Percentiles rank a stretch among this genome's conserved stretches.
phyloP scores from a whole-genome alignment of 2,888 invertebrate species.

The Frankliniella fusca region DNA sequence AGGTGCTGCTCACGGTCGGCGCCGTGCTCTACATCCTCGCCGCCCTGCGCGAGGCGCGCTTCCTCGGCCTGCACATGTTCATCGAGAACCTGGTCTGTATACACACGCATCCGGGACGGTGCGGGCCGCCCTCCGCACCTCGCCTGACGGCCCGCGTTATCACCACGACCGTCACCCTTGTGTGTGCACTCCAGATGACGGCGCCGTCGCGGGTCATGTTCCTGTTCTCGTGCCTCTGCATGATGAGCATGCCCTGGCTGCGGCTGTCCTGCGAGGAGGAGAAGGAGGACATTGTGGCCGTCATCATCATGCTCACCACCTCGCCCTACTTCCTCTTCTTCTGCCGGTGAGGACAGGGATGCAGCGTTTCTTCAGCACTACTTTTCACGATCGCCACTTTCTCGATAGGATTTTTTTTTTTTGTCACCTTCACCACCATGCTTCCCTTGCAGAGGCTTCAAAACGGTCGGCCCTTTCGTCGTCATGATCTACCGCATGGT shows the following conservation, averaged over 20 bases:
- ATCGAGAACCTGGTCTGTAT: constrained; percentile 81
- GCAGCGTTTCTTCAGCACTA: no score
- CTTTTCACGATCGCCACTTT: no score
- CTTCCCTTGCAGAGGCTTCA: constrained; percentile 73
- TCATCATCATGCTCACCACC: constrained; percentile 91
- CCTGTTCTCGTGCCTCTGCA: constrained; percentile 83
- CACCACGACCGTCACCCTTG: no score
- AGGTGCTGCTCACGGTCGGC: constrained; percentile 74
- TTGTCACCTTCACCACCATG: background rate
- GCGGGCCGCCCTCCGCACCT: constrained; percentile 34
- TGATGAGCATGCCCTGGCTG: constrained; percentile 79
- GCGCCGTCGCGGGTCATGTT: constrained; percentile 92
- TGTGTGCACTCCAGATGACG: constrained; percentile 61
- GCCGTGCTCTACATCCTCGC: constrained; percentile 79
- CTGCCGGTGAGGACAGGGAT: constrained; percentile 63
- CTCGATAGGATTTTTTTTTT: no score
- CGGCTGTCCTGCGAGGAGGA: constrained; percentile 79
- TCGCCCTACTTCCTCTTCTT: constrained; percentile 97
- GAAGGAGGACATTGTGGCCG: constrained; percentile 85
- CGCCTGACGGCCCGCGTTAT: background rate
- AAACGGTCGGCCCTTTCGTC: constrained; percentile 98
- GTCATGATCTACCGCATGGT: constrained; percentile 99
- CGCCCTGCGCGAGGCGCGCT: constrained; percentile 81
- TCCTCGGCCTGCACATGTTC: constrained; percentile 90
- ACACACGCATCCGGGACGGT: no score